Percentiles rank a stretch among this genome's conserved stretches.
phyloP scores from a whole-genome alignment of 2,797 vertebrate species.

The Pyrocephalus nanus region DNA sequence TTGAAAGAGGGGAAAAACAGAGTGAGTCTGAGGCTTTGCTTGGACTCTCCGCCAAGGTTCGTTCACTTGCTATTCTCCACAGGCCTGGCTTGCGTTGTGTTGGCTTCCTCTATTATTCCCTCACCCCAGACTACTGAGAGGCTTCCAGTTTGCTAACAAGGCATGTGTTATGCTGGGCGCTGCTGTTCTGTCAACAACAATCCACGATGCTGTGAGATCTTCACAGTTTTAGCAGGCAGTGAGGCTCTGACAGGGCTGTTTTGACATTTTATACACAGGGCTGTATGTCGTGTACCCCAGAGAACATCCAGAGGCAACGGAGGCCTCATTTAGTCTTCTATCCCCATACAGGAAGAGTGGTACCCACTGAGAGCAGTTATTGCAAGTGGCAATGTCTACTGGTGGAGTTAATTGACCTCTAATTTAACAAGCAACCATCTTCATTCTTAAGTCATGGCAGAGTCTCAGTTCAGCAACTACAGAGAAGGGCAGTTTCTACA shows the following conservation, averaged over 20 bases:
- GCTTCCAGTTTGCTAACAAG: conserved; percentile 70
- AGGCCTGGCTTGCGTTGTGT: conserved; percentile 24
- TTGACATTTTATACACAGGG: conserved; percentile 44
- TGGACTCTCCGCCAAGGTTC: conserved; percentile 41
- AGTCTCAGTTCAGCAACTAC: background rate
- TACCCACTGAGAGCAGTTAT: conserved; percentile 37
- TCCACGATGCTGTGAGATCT: conserved; percentile 57
- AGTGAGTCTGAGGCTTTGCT: conserved; percentile 31
- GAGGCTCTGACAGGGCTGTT: conserved; percentile 56
- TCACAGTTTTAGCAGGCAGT: conserved; percentile 59
- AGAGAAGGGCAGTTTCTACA: background rate
- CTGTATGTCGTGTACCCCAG: conserved; percentile 34
- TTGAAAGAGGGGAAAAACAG: background rate
- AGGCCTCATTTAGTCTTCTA: conserved; percentile 1
- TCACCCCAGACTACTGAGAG: conserved; percentile 64
- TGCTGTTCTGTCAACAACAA: conserved; percentile 66
- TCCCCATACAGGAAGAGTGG: conserved; percentile 1
- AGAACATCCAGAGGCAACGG: conserved; percentile 12
- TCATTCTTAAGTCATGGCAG: background rate
- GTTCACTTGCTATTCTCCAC: conserved; percentile 53
- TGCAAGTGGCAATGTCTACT: conserved; percentile 13
- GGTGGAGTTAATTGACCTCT: conserved; percentile 48
- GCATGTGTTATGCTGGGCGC: conserved; percentile 64
- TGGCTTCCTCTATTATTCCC: conserved; percentile 64
- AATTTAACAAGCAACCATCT: conserved; percentile 47